A percentile compares a stretch with the other conserved stretches of the same genome.
Evolutionary conservation across 2,797 vertebrate species (phyloP).

Genomic region (Lepilemur septentrionalis): DNA sequence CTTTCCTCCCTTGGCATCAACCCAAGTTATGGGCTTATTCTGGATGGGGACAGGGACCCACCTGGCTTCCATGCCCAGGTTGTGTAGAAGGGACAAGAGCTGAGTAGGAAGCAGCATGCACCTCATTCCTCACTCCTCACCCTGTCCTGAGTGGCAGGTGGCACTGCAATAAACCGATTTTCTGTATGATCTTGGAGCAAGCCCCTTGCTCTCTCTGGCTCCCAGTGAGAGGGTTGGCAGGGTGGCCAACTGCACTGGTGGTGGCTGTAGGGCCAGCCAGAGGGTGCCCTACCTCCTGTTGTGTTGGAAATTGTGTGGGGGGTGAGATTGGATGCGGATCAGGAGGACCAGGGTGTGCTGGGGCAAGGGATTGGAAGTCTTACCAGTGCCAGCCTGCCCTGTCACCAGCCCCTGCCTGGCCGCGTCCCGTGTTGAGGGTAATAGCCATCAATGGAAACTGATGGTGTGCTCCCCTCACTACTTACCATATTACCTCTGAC

Average conservation of each 20-base stretch:
- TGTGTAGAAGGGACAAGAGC: neutral
- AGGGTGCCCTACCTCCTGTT: neutral
- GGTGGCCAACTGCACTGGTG: neutral
- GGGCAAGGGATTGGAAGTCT: neutral
- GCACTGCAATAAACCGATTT: neutral
- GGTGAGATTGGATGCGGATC: neutral
- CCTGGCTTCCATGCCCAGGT: neutral
- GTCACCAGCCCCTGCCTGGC: neutral
- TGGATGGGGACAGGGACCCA: neutral
- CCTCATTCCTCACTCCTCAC: neutral
- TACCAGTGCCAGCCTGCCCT: neutral
- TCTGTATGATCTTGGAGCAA: neutral
- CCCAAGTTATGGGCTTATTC: neutral
- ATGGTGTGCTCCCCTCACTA: neutral
- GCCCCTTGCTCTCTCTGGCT: neutral
- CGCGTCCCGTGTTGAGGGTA: neutral
- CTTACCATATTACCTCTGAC: neutral
- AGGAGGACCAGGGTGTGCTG: neutral
- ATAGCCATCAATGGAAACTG: neutral
- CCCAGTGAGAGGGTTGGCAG: neutral
- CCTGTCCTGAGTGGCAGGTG: neutral
- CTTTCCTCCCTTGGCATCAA: neutral
- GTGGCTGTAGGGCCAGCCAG: neutral
- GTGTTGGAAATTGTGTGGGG: neutral
- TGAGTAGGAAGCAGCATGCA: neutral